Conservation (phyloP, 2,113 vertebrate genomes). For the Sterna hirundo region DNA sequence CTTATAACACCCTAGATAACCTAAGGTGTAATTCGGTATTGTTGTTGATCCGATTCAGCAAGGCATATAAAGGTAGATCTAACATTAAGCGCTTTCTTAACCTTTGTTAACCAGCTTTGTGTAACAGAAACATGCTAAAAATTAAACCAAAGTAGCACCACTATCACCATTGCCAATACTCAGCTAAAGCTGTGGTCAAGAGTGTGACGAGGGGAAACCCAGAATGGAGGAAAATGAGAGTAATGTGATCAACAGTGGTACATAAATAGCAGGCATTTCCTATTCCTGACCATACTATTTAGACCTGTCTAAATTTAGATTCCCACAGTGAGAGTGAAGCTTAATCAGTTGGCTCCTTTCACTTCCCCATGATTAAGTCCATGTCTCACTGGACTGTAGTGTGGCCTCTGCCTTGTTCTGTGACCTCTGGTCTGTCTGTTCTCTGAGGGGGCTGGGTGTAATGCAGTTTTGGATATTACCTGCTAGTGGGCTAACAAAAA, state of each 20-base stretch:
- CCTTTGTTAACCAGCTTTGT: neutral
- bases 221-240: neutral
- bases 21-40: neutral
- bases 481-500: neutral
- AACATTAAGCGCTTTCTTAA: neutral
- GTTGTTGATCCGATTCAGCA: neutral
- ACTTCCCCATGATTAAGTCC: neutral
- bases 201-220: neutral
- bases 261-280: neutral
- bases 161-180: neutral
- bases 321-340: neutral
- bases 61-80: neutral
- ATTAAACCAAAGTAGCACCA: neutral
- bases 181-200: neutral
- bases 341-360: neutral
- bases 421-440: neutral
- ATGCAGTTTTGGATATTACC: neutral
- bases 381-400: neutral
- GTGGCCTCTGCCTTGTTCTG: neutral
- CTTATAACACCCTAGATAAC: neutral
- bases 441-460: neutral
- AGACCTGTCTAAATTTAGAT: neutral
- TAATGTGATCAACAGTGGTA: neutral
- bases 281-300: neutral
- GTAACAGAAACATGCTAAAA: neutral